Evolutionary conservation across 2,888 invertebrate species (phyloP), one percentile per base, ranked within the genome.

Genomic region (Ectobius pallidus): DNA sequence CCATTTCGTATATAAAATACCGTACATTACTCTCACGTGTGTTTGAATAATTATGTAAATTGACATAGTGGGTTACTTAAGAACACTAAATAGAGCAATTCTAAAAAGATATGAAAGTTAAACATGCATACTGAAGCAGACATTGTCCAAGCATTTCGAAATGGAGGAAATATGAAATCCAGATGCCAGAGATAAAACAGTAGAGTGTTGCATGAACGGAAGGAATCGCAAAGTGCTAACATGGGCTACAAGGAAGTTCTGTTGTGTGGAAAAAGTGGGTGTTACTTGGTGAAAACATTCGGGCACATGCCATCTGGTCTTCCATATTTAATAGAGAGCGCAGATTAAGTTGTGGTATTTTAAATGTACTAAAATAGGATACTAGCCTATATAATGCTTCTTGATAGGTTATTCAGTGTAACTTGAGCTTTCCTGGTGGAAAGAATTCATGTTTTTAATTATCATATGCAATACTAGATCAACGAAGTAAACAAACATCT

Each of bases 271-370:
- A 7, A 46, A n/a, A 46, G 1, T 46, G 3, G n/a, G 1, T 20
- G 4, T 3, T 25, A 9, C 14, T 2, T 25, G 52, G 52, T 18
- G 25, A 25, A 52, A 52, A 52, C 20, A 22, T 25, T 52, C 20
- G 22, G 2, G 52, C 14, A 6, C 22, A 52, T 52, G 25, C 20
- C 22, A 52, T 52, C 52, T 52, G 4, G 20, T 52, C 25, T 52
- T 25, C 25, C 52, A 52, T 25, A 52, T 52, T 52, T 52, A 52
- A 52, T 52, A 52, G 52, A 52, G 52, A 14, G 25, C 25, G 14
- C 39, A 39, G 39, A 39, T n/a, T n/a, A n/a, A n/a, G n/a, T n/a
- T n/a, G n/a, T n/a, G n/a, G n/a, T n/a, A n/a, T n/a, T n/a, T n/a
- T n/a, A n/a, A n/a, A n/a, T n/a, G n/a, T n/a, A n/a, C n/a, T n/a